Conservation (phyloP, 2,113 vertebrate species). For the Platycercus adscitus region DNA sequence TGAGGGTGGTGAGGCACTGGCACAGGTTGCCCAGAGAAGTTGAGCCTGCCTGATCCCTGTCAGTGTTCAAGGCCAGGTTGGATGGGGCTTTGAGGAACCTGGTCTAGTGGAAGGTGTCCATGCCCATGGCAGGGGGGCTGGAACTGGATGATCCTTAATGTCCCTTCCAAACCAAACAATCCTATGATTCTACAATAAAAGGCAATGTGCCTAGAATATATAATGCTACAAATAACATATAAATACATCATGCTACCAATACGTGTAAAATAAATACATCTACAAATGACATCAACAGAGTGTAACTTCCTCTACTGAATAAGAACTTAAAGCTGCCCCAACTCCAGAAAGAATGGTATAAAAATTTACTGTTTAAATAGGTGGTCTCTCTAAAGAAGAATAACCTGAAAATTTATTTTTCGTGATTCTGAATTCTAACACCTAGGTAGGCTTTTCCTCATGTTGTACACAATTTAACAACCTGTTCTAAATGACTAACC, state of each 20-base stretch:
- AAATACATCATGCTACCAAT: background rate
- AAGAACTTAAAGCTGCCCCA: background rate
- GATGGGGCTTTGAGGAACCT: background rate
- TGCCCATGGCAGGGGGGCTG: background rate
- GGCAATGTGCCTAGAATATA: background rate
- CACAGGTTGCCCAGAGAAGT: background rate
- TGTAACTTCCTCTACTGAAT: background rate
- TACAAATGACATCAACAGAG: background rate
- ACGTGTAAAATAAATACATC: background rate
- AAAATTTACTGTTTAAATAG: background rate
- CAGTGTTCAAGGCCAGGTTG: too few relatives aligned
- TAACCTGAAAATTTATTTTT: background rate
- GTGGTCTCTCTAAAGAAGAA: background rate
- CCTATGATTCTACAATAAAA: background rate
- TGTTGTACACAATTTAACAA: background rate
- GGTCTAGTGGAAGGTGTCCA: background rate
- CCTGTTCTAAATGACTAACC: background rate
- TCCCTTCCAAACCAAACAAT: background rate
- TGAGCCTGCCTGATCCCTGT: background rate
- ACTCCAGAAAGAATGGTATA: background rate
- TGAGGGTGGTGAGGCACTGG: background rate
- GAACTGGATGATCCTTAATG: background rate
- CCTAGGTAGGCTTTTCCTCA: background rate
- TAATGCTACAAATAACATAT: background rate
- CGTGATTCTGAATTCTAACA: background rate